These are phyloP conservation scores for Hyperopisus bebe DNA, from an alignment of 2,113 vertebrate genomes.

Conservation along the genomic window DNA sequence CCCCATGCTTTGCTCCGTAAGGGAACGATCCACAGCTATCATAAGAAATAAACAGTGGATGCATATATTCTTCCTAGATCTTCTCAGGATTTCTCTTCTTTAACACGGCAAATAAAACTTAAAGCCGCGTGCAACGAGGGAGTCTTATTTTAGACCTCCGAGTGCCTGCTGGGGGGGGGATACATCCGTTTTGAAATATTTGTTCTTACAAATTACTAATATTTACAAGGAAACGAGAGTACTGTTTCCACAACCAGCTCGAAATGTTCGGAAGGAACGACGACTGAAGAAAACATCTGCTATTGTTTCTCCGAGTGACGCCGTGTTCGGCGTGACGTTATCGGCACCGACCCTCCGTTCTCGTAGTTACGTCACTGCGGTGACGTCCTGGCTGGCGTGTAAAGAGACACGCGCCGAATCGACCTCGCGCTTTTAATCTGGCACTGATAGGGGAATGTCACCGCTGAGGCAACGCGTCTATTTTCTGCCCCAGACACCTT, in stretches of 20 bases:
- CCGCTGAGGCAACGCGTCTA: not conserved
- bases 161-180: not conserved
- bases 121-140: not conserved
- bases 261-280: not conserved
- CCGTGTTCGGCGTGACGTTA: not conserved
- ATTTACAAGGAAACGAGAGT: not conserved
- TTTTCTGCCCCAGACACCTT: not conserved
- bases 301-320: not conserved
- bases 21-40: slow-evolving; percentile 11
- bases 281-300: not conserved
- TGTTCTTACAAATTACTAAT: slow-evolving; percentile 6
- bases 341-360: not conserved
- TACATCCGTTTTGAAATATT: not conserved
- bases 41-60: not conserved
- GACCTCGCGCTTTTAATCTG: not conserved
- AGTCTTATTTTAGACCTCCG: not conserved
- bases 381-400: not conserved
- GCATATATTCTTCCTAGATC: not conserved
- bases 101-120: not conserved
- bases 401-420: not conserved
- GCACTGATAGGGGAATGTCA: not conserved
- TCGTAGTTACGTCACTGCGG: not conserved
- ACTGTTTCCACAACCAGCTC: not conserved
- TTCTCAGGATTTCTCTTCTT: not conserved
- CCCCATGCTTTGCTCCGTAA: slow-evolving; percentile 6